These are phyloP conservation scores for Sebastes matsubarae DNA, from an alignment of 2,797 vertebrate species.

Conservation along the genomic window DNA sequence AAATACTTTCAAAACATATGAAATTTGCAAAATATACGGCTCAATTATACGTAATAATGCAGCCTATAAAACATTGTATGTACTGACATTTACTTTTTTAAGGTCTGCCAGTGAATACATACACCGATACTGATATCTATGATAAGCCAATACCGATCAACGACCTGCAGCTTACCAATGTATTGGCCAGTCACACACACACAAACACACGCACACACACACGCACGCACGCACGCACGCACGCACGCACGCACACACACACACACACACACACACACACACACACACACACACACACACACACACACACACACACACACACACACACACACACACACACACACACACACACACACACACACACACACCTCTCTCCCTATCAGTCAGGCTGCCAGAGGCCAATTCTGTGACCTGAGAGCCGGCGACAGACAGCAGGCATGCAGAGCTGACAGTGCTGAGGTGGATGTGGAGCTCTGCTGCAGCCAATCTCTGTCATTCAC, in stretches of 20 bases:
- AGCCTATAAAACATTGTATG: neutral
- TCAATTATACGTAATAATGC: neutral
- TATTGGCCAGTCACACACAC: neutral
- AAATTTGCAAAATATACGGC: neutral
- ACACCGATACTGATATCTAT: neutral
- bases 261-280: too few relatives aligned
- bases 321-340: neutral
- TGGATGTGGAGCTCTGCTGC: constrained; percentile 20
- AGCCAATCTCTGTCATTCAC: constrained; percentile 28
- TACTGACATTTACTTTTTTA: neutral
- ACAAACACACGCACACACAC: neutral
- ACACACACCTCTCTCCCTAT: neutral
- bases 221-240: too few relatives aligned
- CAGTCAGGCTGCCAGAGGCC: constrained; percentile 38
- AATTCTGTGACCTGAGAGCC: constrained; percentile 46
- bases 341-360: neutral
- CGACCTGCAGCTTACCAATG: neutral
- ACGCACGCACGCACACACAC: too few relatives aligned
- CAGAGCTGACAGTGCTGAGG: constrained; percentile 34
- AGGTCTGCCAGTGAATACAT: neutral
- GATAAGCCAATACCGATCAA: neutral
- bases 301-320: neutral
- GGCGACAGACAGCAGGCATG: constrained; percentile 51
- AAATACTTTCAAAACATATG: neutral
- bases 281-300: too few relatives aligned